Evolutionary conservation across 2,888 invertebrate species (phyloP).

Genomic region (Acrobeloides nanus): DNA sequence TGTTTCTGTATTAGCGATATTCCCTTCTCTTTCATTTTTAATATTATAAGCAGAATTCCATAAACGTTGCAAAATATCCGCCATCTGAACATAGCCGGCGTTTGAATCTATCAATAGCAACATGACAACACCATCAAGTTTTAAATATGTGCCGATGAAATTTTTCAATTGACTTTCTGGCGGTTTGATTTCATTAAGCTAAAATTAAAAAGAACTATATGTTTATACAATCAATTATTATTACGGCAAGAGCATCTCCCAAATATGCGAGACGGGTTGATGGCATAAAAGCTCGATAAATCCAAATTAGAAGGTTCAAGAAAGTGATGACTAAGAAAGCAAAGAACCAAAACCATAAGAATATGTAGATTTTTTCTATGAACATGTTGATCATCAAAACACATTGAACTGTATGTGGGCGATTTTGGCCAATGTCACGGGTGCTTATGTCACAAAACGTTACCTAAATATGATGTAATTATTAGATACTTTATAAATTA

Average conservation of each 20-base stretch:
- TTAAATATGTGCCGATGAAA: constrained; percentile 36
- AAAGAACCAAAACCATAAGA: constrained; percentile 52
- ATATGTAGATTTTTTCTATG: constrained; percentile 53
- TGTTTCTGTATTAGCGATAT: no score
- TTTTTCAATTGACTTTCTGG: constrained; percentile 10
- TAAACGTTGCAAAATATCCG: constrained; percentile 33
- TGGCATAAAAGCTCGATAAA: constrained; percentile 23
- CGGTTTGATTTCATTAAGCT: constrained; percentile 20
- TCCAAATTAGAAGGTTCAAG: constrained; percentile 36
- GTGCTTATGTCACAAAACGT: constrained; percentile 49
- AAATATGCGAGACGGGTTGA: background rate
- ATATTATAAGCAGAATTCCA: no score
- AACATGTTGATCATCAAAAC: constrained; percentile 47
- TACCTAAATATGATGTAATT: constrained; percentile 23
- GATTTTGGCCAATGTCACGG: constrained; percentile 36
- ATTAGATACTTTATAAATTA: background rate
- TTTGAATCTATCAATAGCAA: constrained; percentile 45
- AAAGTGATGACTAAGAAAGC: constrained; percentile 32
- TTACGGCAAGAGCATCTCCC: background rate
- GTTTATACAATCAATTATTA: no score
- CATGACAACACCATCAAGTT: constrained; percentile 43
- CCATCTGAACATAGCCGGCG: constrained; percentile 37
- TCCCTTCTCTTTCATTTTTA: no score
- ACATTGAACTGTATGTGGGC: constrained; percentile 51
- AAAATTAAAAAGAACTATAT: constrained; percentile 6